Conservation (phyloP, 2,888 invertebrate genomes). For the Trypoxylon attenuatum region DNA sequence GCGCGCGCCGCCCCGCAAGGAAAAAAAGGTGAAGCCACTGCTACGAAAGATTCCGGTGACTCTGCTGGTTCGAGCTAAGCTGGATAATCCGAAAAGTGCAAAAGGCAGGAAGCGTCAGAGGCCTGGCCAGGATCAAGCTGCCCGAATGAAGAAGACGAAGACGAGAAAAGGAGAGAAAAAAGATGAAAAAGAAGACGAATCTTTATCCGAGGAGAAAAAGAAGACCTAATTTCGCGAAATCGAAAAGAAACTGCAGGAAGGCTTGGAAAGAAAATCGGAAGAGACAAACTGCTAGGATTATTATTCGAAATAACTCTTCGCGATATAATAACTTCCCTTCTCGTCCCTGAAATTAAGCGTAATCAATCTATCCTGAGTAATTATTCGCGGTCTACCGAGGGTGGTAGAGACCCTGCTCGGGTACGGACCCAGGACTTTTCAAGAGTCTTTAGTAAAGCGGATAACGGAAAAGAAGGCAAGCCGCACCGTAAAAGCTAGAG, state of each 20-base stretch:
- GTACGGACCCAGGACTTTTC: slow-evolving; percentile 18
- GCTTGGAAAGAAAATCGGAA: not conserved
- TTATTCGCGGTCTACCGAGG: slow-evolving; percentile 6
- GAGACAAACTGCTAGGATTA: not conserved
- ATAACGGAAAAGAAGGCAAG: slow-evolving; percentile 24
- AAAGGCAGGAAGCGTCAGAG: slow-evolving; percentile 12
- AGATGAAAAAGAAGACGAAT: not conserved
- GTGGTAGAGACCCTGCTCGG: not conserved
- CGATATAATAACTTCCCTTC: not conserved
- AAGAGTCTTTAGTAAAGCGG: slow-evolving; percentile 25
- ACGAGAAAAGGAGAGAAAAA: not conserved
- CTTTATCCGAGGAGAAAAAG: too few relatives aligned
- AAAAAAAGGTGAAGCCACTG: too few relatives aligned
- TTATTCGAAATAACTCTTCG: not conserved
- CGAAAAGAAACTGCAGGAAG: not conserved
- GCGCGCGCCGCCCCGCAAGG: not conserved
- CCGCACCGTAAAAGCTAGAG: not conserved
- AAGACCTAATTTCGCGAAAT: too few relatives aligned
- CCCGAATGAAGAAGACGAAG: not conserved
- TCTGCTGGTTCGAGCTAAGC: slow-evolving; percentile 30
- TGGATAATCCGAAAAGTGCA: slow-evolving; percentile 41
- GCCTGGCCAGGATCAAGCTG: slow-evolving; percentile 3
- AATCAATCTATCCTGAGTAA: slow-evolving; percentile 9
- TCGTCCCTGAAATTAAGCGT: slow-evolving; percentile 6
- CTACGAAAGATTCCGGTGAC: slow-evolving; percentile 27